phyloP scores from a whole-genome alignment of 2,113 vertebrate species.

The Scalopus aquaticus region DNA sequence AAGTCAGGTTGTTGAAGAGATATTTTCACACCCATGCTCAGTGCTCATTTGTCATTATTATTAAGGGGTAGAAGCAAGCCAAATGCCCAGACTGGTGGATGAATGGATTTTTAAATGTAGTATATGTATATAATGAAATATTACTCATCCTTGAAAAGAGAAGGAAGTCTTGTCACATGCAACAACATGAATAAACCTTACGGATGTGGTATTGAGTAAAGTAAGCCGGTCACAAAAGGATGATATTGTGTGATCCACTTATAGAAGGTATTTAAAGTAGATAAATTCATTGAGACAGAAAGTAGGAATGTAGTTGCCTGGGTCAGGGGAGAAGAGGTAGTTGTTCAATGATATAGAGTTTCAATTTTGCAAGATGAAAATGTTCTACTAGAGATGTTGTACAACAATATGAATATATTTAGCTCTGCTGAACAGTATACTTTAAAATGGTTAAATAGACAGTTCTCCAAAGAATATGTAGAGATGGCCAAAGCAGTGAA shows the following conservation, averaged over 20 bases:
- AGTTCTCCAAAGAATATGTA: too few relatives aligned
- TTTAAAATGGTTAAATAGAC: background rate
- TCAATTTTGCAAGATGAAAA: background rate
- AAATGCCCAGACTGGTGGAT: background rate
- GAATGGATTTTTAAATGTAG: background rate
- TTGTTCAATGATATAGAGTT: background rate
- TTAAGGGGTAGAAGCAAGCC: background rate
- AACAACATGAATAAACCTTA: background rate
- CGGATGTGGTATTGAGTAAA: background rate
- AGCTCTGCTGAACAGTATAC: background rate
- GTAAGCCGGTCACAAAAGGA: background rate
- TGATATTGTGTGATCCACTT: background rate
- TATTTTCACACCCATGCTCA: background rate
- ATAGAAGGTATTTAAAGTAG: background rate
- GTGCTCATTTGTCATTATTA: background rate
- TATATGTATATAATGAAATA: background rate
- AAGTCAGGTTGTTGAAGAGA: background rate
- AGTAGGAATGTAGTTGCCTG: background rate
- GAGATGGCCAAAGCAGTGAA: too few relatives aligned
- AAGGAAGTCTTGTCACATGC: background rate
- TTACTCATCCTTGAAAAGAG: background rate
- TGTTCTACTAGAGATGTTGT: background rate
- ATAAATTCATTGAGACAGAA: background rate
- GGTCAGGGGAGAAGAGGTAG: background rate
- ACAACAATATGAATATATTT: background rate